Conservation (phyloP, 1,140 invertebrate species). For the Eumeta japonica region DNA sequence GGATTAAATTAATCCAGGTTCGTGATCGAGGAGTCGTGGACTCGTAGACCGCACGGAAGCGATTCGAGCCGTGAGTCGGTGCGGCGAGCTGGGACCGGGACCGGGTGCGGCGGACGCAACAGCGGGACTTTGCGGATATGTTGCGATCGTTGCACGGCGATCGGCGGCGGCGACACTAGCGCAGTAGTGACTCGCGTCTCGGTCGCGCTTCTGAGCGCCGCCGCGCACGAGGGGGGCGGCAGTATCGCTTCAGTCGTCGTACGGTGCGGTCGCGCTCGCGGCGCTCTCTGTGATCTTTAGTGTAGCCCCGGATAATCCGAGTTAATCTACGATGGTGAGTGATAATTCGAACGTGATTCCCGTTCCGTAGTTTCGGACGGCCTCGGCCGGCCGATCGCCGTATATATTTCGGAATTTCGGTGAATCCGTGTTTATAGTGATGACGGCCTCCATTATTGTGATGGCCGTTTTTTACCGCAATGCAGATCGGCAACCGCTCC, state of each 20-base stretch:
- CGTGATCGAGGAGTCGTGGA: slow-evolving; percentile 53
- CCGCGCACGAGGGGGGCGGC: slow-evolving; percentile 58
- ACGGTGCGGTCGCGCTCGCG: slow-evolving; percentile 55
- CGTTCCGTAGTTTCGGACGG: slow-evolving; percentile 33
- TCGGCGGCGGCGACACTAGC: slow-evolving; percentile 8
- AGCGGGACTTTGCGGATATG: no score
- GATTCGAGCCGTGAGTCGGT: not conserved
- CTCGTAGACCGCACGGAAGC: slow-evolving; percentile 6
- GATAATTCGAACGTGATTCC: slow-evolving; percentile 46
- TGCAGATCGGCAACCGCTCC: slow-evolving; percentile 38
- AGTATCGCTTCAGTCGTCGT: slow-evolving; percentile 58
- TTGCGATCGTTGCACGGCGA: no score
- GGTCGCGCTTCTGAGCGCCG: slow-evolving; percentile 45
- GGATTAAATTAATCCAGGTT: slow-evolving; percentile 49
- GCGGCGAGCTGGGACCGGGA: slow-evolving; percentile 19
- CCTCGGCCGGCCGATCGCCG: slow-evolving; percentile 18
- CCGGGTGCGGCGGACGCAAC: slow-evolving; percentile 20
- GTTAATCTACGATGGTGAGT: slow-evolving; percentile 63
- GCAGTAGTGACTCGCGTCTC: no score
- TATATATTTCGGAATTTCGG: slow-evolving; percentile 45
- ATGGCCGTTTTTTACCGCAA: slow-evolving; percentile 57
- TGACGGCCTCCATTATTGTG: slow-evolving; percentile 58
- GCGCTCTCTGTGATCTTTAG: slow-evolving; percentile 57
- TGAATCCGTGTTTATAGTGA: slow-evolving; percentile 56
- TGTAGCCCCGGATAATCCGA: slow-evolving; percentile 59